phyloP scores from a whole-genome alignment of 2,113 vertebrate species.

The Lepus timidus region DNA sequence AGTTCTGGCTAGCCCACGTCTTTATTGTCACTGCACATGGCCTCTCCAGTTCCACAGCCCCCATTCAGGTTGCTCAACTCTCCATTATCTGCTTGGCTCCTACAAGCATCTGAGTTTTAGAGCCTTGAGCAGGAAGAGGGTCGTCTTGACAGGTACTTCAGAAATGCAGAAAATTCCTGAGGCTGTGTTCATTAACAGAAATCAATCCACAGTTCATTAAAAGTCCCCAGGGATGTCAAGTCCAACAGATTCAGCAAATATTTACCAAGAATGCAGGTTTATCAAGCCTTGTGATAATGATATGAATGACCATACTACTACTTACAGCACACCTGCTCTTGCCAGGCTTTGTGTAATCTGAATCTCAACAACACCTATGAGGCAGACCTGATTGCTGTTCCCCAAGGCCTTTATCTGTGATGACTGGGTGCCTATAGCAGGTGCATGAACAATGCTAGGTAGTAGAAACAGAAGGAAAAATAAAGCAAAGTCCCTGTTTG shows the following conservation, averaged over 20 bases:
- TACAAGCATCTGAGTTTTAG: neutral
- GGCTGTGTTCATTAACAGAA: neutral
- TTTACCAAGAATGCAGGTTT: slow-evolving; percentile 25
- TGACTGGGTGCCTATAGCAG: neutral
- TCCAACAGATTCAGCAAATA: slow-evolving; percentile 36
- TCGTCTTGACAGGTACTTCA: neutral
- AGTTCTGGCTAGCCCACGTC: neutral
- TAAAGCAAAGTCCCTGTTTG: neutral
- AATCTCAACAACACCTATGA: neutral
- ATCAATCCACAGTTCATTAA: neutral
- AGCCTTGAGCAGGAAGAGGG: neutral
- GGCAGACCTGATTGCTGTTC: neutral
- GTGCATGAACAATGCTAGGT: neutral
- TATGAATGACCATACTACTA: neutral
- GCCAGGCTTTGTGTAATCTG: neutral
- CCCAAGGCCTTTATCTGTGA: neutral
- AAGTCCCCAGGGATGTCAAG: neutral
- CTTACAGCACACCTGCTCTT: neutral
- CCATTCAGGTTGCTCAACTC: neutral
- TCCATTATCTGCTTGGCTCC: neutral
- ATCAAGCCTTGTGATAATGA: neutral
- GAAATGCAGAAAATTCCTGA: neutral
- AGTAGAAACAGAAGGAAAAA: neutral
- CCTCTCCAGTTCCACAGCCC: neutral
- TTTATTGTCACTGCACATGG: neutral